phyloP scores from a whole-genome alignment of 1,140 invertebrate species.

The Pemphigus obesinymphae region DNA sequence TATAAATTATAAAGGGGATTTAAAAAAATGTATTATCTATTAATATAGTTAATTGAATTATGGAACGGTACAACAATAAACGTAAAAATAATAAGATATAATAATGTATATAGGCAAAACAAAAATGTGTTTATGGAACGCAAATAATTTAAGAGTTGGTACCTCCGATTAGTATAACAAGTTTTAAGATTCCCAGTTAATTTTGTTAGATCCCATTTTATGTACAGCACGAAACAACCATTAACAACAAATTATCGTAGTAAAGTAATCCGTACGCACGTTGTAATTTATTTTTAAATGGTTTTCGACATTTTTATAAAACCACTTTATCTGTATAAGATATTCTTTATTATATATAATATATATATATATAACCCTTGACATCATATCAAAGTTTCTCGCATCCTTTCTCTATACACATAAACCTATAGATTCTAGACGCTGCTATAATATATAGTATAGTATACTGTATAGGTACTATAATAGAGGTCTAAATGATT shows the following conservation, averaged over 20 bases:
- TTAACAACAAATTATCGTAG: neutral
- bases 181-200: neutral
- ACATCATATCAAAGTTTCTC: neutral
- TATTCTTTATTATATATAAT: neutral
- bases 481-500: neutral
- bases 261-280: neutral
- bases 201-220: neutral
- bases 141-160: neutral
- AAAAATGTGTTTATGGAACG: neutral
- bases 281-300: neutral
- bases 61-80: no score
- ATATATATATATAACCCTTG: neutral
- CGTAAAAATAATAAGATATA: neutral
- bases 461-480: no score
- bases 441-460: no score
- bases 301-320: constrained; percentile 6
- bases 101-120: neutral
- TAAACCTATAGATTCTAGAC: neutral
- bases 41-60: no score
- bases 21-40: no score
- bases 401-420: neutral
- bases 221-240: neutral
- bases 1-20: no score
- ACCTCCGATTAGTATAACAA: no score
- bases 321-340: neutral